Conservation (phyloP, 2,113 vertebrate species). For the Takifugu bimaculatus region DNA sequence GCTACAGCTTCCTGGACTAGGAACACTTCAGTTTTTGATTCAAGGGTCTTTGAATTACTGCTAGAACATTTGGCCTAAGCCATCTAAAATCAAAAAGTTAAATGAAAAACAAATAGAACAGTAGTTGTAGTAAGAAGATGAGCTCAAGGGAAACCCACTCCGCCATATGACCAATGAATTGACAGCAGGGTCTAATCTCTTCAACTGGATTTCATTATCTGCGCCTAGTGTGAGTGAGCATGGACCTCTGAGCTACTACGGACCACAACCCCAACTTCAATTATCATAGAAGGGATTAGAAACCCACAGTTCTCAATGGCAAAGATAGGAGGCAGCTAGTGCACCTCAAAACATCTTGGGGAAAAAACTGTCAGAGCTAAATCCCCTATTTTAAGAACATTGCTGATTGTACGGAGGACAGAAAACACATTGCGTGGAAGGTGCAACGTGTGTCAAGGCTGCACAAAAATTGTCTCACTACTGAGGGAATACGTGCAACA, state of each 20-base stretch:
- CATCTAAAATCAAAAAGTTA: no score
- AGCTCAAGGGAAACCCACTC: slow-evolving; percentile 10
- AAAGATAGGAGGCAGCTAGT: slow-evolving; percentile 28
- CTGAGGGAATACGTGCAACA: no score
- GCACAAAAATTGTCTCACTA: no score
- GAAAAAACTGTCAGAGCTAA: no score
- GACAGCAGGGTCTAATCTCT: slow-evolving; percentile 36
- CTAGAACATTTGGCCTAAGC: neutral
- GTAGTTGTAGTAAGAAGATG: neutral
- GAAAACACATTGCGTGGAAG: no score
- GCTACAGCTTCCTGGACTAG: neutral
- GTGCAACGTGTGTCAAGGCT: no score
- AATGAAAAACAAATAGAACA: slow-evolving; percentile 12
- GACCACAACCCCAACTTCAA: neutral
- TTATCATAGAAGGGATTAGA: slow-evolving; percentile 43
- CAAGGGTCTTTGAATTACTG: slow-evolving; percentile 2
- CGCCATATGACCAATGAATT: slow-evolving; percentile 28
- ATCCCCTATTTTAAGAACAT: no score
- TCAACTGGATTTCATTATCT: slow-evolving; percentile 37
- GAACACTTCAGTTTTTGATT: neutral
- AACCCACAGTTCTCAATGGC: slow-evolving; percentile 34
- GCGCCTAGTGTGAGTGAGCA: neutral
- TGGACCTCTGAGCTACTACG: slow-evolving; percentile 6
- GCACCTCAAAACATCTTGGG: slow-evolving; percentile 5
- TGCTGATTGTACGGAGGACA: no score